A percentile compares a stretch with the other conserved stretches of the same genome.
Evolutionary conservation across 2,113 vertebrate species (phyloP).

Genomic region (Ranitomeya imitator): DNA sequence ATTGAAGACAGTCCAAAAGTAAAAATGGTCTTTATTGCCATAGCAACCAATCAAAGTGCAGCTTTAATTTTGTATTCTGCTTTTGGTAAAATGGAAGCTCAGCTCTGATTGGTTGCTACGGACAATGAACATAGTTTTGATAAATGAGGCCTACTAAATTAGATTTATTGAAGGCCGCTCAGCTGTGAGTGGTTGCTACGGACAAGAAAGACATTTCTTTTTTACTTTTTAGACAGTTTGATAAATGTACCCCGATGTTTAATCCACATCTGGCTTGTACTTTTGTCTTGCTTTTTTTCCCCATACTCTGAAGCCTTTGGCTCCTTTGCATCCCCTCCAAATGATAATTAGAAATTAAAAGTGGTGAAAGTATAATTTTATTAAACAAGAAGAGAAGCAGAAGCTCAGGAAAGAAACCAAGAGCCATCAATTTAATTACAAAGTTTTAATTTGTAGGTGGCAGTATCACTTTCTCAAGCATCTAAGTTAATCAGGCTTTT

Average conservation of each 20-base stretch:
- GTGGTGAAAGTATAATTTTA: neutral
- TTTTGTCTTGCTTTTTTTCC: neutral
- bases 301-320: neutral
- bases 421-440: conserved; percentile 75
- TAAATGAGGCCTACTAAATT: no score
- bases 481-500: conserved; percentile 75
- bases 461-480: conserved; percentile 70
- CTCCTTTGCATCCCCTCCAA: neutral
- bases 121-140: no score
- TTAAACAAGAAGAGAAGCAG: conserved; percentile 26
- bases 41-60: no score
- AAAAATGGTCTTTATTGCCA: no score
- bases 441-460: conserved; percentile 73
- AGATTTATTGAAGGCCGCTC: no score
- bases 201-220: no score
- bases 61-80: no score
- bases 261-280: neutral
- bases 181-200: no score
- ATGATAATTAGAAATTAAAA: conserved; percentile 38
- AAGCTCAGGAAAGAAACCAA: conserved; percentile 62
- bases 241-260: neutral
- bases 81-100: no score
- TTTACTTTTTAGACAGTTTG: no score
- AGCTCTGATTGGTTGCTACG: no score
- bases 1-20: no score